Evolutionary conservation across 2,113 vertebrate species (phyloP).

Genomic region (Amphiprion ocellaris): DNA sequence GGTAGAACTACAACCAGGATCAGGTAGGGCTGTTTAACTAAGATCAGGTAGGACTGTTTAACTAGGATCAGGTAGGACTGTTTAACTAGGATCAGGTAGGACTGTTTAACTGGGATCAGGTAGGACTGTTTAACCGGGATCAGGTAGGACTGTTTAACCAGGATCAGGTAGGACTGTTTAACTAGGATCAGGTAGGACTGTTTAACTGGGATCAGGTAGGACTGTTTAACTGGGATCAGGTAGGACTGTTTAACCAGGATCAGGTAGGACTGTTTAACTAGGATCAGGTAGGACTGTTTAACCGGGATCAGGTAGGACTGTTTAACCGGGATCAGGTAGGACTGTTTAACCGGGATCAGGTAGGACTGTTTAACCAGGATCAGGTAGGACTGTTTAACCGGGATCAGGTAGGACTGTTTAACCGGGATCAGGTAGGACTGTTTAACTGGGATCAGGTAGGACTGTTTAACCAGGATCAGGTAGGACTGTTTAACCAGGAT

Average conservation of each 20-base stretch:
- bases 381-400: slow-evolving; percentile 52
- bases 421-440: slow-evolving; percentile 87
- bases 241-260: too few relatives aligned
- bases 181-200: too few relatives aligned
- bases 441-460: too few relatives aligned
- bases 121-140: slow-evolving; percentile 55
- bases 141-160: slow-evolving; percentile 52
- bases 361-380: slow-evolving; percentile 56
- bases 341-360: slow-evolving; percentile 84
- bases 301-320: slow-evolving; percentile 70
- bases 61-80: slow-evolving; percentile 87
- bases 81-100: too few relatives aligned
- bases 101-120: slow-evolving; percentile 84
- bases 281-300: slow-evolving; percentile 85
- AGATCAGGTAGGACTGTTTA: too few relatives aligned
- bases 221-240: too few relatives aligned
- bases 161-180: slow-evolving; percentile 85
- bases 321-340: too few relatives aligned
- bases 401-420: slow-evolving; percentile 80
- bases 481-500: slow-evolving; percentile 55
- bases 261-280: slow-evolving; percentile 52
- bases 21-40: slow-evolving; percentile 78
- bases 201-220: slow-evolving; percentile 87
- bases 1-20: slow-evolving; percentile 77
- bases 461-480: slow-evolving; percentile 84